phyloP scores from a whole-genome alignment of 2,888 invertebrate genomes.

The Anaspis maculata region DNA sequence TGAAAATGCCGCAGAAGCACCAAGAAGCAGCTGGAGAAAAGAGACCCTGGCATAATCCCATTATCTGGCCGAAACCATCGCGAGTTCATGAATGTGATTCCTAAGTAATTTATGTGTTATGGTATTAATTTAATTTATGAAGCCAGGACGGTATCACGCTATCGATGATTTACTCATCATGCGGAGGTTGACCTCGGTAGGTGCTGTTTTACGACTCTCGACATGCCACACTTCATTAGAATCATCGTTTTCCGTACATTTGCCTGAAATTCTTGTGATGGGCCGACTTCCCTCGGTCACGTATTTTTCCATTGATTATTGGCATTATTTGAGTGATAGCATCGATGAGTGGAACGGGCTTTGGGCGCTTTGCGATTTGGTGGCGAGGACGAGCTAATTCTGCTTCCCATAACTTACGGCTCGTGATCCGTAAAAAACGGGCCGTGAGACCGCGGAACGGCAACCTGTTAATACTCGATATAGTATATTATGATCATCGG shows the following conservation, averaged over 20 bases:
- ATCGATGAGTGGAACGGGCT: no score
- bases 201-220: constrained; percentile 30
- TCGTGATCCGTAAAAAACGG: constrained; percentile 18
- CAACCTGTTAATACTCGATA: constrained; percentile 15
- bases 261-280: no score
- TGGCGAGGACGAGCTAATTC: constrained; percentile 20
- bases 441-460: constrained; percentile 14
- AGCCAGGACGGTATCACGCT: constrained; percentile 28
- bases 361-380: constrained; percentile 10
- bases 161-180: constrained; percentile 31
- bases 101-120: constrained; percentile 26
- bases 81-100: no score
- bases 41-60: no score
- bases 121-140: constrained; percentile 29
- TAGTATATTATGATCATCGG: constrained; percentile 10
- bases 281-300: background rate
- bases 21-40: no score
- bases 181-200: constrained; percentile 27
- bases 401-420: constrained; percentile 19
- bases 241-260: constrained; percentile 13
- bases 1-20: no score
- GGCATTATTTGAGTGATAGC: no score
- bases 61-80: no score
- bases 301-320: no score
- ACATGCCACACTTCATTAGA: constrained; percentile 25